These are phyloP conservation scores for Phoenicopterus ruber DNA, from an alignment of 2,113 vertebrate genomes.

Conservation along the genomic window DNA sequence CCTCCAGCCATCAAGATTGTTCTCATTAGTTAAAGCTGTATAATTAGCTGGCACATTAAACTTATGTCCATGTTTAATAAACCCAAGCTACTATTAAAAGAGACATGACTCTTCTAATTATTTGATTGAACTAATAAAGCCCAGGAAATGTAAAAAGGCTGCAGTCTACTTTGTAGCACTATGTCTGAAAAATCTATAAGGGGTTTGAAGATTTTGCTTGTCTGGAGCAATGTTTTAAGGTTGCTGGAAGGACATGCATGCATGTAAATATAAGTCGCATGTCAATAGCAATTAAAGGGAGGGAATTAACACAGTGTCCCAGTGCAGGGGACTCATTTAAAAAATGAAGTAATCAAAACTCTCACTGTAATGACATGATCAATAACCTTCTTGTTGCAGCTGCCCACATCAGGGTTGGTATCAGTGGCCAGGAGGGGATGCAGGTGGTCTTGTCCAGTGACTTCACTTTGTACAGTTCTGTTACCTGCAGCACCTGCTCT, in stretches of 20 bases:
- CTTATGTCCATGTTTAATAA: constrained; percentile 15
- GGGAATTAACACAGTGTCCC: neutral
- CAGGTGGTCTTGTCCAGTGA: constrained; percentile 92
- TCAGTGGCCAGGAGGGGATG: constrained; percentile 93
- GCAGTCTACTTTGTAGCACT: neutral
- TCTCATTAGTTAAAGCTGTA: constrained; percentile 22
- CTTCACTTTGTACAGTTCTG: constrained; percentile 91
- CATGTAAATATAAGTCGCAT: neutral
- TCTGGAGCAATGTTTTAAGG: neutral
- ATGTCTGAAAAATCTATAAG: neutral
- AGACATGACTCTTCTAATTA: neutral
- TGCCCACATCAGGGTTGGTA: constrained; percentile 92
- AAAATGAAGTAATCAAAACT: neutral
- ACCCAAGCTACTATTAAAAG: neutral
- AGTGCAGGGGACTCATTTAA: neutral
- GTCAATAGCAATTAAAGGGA: neutral
- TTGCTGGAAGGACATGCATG: neutral
- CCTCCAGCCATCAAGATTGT: neutral
- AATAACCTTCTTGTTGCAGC: constrained; percentile 67
- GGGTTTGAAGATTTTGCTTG: neutral
- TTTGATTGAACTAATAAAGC: constrained; percentile 14
- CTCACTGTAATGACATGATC: rapidly evolving
- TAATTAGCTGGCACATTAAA: constrained; percentile 53
- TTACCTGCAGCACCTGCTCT: constrained; percentile 90
- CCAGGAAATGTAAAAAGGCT: neutral